Evolutionary conservation across 2,888 invertebrate genomes (phyloP).

Genomic region (Tillus elongatus): DNA sequence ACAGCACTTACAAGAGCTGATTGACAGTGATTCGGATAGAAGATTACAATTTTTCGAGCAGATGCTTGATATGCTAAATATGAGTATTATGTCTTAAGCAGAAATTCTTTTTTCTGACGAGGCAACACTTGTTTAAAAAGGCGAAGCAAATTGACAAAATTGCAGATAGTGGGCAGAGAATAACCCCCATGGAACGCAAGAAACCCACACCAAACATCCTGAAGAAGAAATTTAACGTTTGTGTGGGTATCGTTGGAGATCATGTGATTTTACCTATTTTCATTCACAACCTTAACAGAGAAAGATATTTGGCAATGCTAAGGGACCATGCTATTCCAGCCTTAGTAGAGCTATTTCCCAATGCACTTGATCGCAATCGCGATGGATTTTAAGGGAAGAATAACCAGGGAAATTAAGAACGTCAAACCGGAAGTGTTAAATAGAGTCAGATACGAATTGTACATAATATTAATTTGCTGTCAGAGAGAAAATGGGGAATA

Average conservation of each 20-base stretch:
- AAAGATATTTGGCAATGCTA: conserved; percentile 1
- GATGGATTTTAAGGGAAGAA: too few relatives aligned
- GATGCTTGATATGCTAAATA: conserved; percentile 3
- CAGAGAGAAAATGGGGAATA: neutral
- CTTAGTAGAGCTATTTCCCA: neutral
- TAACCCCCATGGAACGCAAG: neutral
- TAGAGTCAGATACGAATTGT: too few relatives aligned
- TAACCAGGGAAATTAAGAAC: conserved; percentile 1
- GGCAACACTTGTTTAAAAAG: neutral
- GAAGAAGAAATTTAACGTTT: conserved; percentile 1
- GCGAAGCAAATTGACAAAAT: conserved; percentile 3
- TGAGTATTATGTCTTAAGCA: neutral
- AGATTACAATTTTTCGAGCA: neutral
- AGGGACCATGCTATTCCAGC: conserved; percentile 1
- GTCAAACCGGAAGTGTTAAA: too few relatives aligned
- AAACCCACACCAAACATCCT: conserved; percentile 1
- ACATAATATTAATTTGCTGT: neutral
- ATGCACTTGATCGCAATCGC: too few relatives aligned
- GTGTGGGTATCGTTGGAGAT: neutral
- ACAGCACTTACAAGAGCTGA: conserved; percentile 1
- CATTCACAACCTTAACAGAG: neutral
- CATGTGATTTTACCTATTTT: neutral
- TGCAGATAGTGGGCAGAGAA: neutral
- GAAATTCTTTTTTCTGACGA: conserved; percentile 1
- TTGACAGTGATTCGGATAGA: conserved; percentile 2